phyloP scores from a whole-genome alignment of 2,888 invertebrate genomes.

The Acanthacorydalis orientalis region DNA sequence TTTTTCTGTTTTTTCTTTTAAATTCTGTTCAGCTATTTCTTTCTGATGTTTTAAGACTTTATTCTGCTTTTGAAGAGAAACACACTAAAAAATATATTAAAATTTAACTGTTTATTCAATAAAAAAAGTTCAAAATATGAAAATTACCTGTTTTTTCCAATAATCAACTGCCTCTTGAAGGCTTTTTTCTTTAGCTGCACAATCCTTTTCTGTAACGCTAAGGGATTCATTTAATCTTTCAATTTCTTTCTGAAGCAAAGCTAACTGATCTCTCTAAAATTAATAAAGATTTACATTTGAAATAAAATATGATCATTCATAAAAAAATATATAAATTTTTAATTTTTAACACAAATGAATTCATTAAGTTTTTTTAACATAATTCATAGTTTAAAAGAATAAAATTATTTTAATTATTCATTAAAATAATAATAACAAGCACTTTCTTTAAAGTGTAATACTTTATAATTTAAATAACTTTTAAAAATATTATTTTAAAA shows the following conservation, averaged over 20 bases:
- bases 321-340: too few relatives aligned
- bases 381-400: too few relatives aligned
- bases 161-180: constrained; percentile 20
- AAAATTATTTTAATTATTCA: too few relatives aligned
- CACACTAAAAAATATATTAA: constrained; percentile 24
- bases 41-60: constrained; percentile 28
- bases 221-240: constrained; percentile 31
- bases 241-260: constrained; percentile 34
- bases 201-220: constrained; percentile 27
- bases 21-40: constrained; percentile 31
- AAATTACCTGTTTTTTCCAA: constrained; percentile 25
- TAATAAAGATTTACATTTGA: too few relatives aligned
- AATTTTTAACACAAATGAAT: too few relatives aligned
- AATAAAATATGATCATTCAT: too few relatives aligned
- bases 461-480: too few relatives aligned
- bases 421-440: too few relatives aligned
- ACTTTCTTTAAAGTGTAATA: too few relatives aligned
- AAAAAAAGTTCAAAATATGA: background rate
- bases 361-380: too few relatives aligned
- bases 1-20: constrained; percentile 29
- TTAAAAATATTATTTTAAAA: too few relatives aligned
- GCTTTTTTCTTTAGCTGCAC: constrained; percentile 24
- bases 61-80: constrained; percentile 33
- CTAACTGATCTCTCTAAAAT: constrained; percentile 36
- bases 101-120: constrained; percentile 1